Base-by-base conservation (phyloP, 2,113 vertebrate genomes). In the Megaceryle maxima region DNA sequence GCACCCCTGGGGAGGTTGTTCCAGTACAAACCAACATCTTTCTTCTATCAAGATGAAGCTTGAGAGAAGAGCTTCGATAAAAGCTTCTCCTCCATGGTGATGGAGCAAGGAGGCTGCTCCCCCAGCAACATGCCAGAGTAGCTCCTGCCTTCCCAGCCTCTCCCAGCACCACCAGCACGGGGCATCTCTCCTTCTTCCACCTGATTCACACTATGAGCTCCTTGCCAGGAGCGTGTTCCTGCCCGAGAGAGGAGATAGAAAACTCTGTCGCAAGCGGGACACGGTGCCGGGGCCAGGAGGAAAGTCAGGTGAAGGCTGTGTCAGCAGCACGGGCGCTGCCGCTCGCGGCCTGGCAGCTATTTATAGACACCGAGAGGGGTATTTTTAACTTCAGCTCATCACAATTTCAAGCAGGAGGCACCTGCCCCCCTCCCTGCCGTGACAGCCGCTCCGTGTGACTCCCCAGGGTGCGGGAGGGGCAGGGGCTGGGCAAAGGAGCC, bases 241-340 rank as follows among this genome's bases (percentile, higher is more conserved):
- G 0, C 19, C 8, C 20, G 43, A 3, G 44, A 13, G 26, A 24
- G 78, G 48, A 29, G 50, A 9, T 5, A 35, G 41, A 6, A 57
- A 62, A 6, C 69, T 70, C 33, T 0, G 51, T 70, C 77, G 6
- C 3, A 81, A n/a, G 81, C 0, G 3, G 80, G 46, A 64, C 1
- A 3, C 0, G 4, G 70, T 44, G n/a, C 69, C 2, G 0, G 68
- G 77, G 16, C 33, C 19, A 24, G 50, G 21, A 22, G 14, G 3
- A 16, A 1, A 5, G 74, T 12, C 74, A 51, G 76, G 67, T 24
- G 59, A 44, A 29, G 53, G 76, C 63, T 6, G 76, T 0, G 5
- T 41, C 76, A 78, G 90, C 87, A 51, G 81, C 92, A 91, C 8
- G 4, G 28, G 93, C 1, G 13, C 51, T 39, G 5, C 3, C 70